Base-by-base conservation (phyloP, 2,113 vertebrate species). In the Anguilla japonica region DNA sequence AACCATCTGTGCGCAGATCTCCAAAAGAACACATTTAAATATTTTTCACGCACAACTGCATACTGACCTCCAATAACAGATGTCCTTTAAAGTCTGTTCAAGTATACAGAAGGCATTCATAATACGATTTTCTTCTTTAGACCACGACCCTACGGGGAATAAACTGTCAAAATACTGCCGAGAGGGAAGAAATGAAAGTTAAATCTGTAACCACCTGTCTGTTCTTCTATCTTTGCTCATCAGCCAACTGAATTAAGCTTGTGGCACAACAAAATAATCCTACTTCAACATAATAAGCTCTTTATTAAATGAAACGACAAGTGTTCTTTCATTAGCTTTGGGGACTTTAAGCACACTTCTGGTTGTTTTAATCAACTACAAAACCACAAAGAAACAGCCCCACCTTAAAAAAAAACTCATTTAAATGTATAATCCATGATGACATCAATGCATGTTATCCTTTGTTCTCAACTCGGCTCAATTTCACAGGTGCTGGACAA, bases 1-100 rank as follows among this genome's bases (percentile, higher is more conserved):
- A 92, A 94, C 94, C 95, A 96, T 96, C 95, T 95, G 95, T 94
- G 94, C 93, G 92, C 92, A 93, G 88, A 89, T 89, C 90, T 90
- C 88, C 90, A 93, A 87, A 87, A 41, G 86, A 91, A 86, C 89
- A 84, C 75, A 84, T 80, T 84, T 88, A 87, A 91, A 91, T 93
- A 91, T 91, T 89, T 91, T 91, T 89, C 90, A 88, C 79, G 82
- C 88, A 88, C 71, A 92, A 94, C 90, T 94, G 87, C 89, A 93
- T 90, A 91, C 87, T 81, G 84, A 85, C 84, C 84, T 85, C 84
- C 20, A 60, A 46, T 34, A n/a, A 75, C 53, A 2, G 50, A 80
- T 67, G 79, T 67, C 53, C 85, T 86, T 82, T 82, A 82, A 81
- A 81, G 79, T 63, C 41, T 1, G 79, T 14, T 13, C 84, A 60